A percentile compares a stretch with the other conserved stretches of the same genome.
These are phyloP conservation scores for Eilema sororculum DNA, from an alignment of 2,888 invertebrate genomes.

Conservation along the genomic window DNA sequence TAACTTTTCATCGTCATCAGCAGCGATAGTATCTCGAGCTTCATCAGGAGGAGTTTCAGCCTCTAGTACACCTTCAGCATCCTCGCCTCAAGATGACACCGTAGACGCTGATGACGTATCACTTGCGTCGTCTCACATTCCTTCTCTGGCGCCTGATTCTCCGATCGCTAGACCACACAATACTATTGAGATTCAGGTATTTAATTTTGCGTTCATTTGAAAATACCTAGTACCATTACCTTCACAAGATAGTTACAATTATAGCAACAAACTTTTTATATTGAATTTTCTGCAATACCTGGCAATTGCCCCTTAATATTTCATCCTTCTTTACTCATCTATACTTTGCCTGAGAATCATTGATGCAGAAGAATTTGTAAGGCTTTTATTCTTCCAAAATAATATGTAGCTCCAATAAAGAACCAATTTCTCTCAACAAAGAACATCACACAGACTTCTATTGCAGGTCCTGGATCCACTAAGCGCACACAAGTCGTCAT, in stretches of 20 bases:
- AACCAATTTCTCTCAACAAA: neutral
- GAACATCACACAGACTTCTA: neutral
- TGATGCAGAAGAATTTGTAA: neutral
- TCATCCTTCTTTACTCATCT: neutral
- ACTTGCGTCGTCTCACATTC: conserved; percentile 88
- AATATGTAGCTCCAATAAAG: neutral
- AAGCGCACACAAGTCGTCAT: conserved; percentile 88
- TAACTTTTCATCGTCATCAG: conserved; percentile 90
- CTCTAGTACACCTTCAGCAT: conserved; percentile 91
- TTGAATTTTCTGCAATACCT: neutral
- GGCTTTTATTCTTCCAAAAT: neutral
- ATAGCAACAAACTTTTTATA: neutral
- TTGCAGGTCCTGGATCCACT: conserved; percentile 89
- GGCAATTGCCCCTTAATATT: neutral
- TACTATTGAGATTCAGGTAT: conserved; percentile 82
- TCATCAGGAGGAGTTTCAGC: conserved; percentile 89
- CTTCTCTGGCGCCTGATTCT: conserved; percentile 89
- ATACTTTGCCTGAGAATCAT: neutral
- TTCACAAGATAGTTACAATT: neutral
- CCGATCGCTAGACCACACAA: conserved; percentile 83
- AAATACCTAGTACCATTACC: neutral
- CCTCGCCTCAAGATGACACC: conserved; percentile 91
- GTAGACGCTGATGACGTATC: conserved; percentile 91
- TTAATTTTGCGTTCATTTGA: neutral
- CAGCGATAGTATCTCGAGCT: conserved; percentile 86